phyloP scores from a whole-genome alignment of 2,113 vertebrate genomes.

The Glaucomys volans region DNA sequence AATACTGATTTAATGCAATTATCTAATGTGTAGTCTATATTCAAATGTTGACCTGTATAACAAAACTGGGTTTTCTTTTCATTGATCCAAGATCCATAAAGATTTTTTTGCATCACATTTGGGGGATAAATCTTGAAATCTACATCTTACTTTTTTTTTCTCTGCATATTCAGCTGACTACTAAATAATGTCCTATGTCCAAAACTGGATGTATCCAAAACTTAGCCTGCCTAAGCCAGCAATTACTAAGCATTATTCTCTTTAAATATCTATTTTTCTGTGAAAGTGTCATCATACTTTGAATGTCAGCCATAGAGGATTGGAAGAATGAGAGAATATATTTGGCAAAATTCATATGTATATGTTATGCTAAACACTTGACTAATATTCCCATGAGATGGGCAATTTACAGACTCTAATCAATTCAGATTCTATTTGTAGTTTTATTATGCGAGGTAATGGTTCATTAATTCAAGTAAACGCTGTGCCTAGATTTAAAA shows the following conservation, averaged over 20 bases:
- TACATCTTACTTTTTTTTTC: not conserved
- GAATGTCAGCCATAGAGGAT: slow-evolving; percentile 37
- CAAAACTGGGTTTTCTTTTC: not conserved
- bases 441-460: not conserved
- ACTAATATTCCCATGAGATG: slow-evolving; percentile 37
- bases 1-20: not conserved
- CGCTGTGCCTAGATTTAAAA: slow-evolving; percentile 47
- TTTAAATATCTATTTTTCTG: slow-evolving; percentile 40
- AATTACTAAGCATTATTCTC: slow-evolving; percentile 59
- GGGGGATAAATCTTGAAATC: slow-evolving; percentile 12
- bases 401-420: slow-evolving; percentile 2
- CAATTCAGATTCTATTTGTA: slow-evolving; percentile 40
- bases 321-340: not conserved
- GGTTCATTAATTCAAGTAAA: slow-evolving; percentile 61
- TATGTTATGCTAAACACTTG: slow-evolving; percentile 16
- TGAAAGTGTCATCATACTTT: slow-evolving; percentile 29
- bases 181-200: not conserved
- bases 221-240: slow-evolving; percentile 33
- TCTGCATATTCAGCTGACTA: slow-evolving; percentile 41
- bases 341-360: slow-evolving; percentile 42
- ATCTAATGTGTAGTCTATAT: not conserved
- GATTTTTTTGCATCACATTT: not conserved
- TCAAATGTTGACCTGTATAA: slow-evolving; percentile 39
- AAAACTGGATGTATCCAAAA: slow-evolving; percentile 37
- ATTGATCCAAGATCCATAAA: not conserved